These are phyloP conservation scores for Lophochroa leadbeateri DNA, from an alignment of 2,113 vertebrate genomes.

Conservation along the genomic window DNA sequence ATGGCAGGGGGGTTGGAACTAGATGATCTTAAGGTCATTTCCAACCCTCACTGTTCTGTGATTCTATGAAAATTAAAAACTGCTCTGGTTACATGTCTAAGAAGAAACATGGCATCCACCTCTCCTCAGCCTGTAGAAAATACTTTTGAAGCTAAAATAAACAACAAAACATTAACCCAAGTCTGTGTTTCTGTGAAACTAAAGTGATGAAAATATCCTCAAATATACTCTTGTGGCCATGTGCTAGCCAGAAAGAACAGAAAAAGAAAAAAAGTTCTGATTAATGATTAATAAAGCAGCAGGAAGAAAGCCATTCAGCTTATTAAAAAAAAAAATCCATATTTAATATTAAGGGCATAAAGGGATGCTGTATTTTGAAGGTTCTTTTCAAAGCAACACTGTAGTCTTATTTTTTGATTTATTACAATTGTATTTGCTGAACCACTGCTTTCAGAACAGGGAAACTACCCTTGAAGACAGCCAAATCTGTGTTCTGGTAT, in stretches of 20 bases:
- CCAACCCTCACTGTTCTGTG: too few species aligned
- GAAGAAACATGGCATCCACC: not conserved
- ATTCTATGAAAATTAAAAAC: not conserved
- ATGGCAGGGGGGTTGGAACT: too few species aligned
- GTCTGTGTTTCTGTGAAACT: not conserved
- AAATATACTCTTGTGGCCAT: not conserved
- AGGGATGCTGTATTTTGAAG: not conserved
- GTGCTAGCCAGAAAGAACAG: not conserved
- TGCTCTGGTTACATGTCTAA: not conserved
- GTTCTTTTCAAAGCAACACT: not conserved
- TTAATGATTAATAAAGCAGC: not conserved
- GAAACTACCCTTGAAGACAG: not conserved
- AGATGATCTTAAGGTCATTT: too few species aligned
- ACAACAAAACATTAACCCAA: not conserved
- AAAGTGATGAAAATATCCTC: not conserved
- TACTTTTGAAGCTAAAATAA: not conserved
- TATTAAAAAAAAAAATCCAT: not conserved
- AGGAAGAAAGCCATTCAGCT: not conserved
- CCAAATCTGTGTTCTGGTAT: not conserved
- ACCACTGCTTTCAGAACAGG: not conserved
- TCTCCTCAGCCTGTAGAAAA: not conserved
- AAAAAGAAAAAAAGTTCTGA: not conserved
- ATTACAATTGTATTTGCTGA: not conserved
- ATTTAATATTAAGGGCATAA: not conserved
- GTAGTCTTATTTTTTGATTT: not conserved